Evolutionary conservation across 2,888 invertebrate species (phyloP), one percentile per base, ranked within the genome.

Genomic region (Conops quadrifasciatus): DNA sequence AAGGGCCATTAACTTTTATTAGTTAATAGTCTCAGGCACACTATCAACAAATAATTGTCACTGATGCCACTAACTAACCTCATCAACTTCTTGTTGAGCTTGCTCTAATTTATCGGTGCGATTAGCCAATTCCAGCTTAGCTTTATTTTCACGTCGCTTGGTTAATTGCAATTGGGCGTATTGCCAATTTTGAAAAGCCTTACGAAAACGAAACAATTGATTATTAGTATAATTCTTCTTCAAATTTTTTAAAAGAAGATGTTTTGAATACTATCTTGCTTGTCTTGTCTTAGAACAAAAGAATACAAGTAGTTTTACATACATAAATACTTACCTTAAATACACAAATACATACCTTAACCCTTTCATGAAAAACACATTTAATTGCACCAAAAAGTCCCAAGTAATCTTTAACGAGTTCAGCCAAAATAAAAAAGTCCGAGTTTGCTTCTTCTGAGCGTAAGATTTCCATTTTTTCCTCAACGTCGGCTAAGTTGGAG

Each of bases 101-200:
- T 93, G 93, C 77, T 94, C 94, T 47, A 94, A 89, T 84, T 96
- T 96, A 82, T 99, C 98, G 2, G 90, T 91, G 75, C 96, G 92
- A 78, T 95, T 94, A 16, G 94, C 92, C 73, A 97, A 88, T 82
- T 98, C 98, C 58, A 95, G 89, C 82, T 97, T 95, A 0, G 95
- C 94, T 84, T 97, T 97, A 79, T 92, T 92, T 85, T 99, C 98
- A 70, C 98, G 90, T 81, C 98, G 94, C 84, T 96, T 96, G 21
- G 93, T 95, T 75, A 99, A 87, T 87, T 94, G 95, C 88, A 95
- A 92, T 85, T 98, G 96, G 43, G 98, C 95, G 84, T 97, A 96
- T 84, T 99, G 97, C 96, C 98, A 98, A 81, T 93, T 94, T 87
- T 98, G 98, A 87, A 97, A 80, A 19, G 78, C 68, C 67, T 36